Evolutionary conservation across 2,888 invertebrate species (phyloP).

Genomic region (Caenorhabditis virilis): DNA sequence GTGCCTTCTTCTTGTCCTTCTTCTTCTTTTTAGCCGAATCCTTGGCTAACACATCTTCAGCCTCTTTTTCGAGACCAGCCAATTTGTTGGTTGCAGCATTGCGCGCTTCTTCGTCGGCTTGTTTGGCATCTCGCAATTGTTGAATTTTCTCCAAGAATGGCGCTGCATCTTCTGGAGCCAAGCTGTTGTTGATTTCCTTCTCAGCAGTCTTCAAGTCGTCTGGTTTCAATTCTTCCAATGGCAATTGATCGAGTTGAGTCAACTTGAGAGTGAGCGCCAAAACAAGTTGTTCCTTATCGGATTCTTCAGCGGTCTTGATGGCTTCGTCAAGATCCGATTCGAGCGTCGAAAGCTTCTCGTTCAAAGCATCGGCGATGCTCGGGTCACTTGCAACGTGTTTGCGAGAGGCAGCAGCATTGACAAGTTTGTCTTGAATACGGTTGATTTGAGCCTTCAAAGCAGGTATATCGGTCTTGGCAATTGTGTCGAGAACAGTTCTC

Average conservation of each 20-base stretch:
- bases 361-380: neutral
- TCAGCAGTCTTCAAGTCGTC: constrained; percentile 17
- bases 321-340: constrained; percentile 19
- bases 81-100: constrained; percentile 24
- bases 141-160: neutral
- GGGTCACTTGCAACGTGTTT: constrained; percentile 20
- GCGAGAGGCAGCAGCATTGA: constrained; percentile 11
- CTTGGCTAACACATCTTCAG: constrained; percentile 12
- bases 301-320: constrained; percentile 13
- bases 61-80: constrained; percentile 17
- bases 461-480: constrained; percentile 9
- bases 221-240: constrained; percentile 21
- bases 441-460: constrained; percentile 27
- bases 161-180: constrained; percentile 4
- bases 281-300: constrained; percentile 24
- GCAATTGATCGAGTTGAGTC: constrained; percentile 6
- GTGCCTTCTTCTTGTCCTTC: constrained; percentile 8
- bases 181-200: constrained; percentile 9
- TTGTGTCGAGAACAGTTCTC: constrained; percentile 1
- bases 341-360: constrained; percentile 1
- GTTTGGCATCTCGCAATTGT: neutral
- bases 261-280: constrained; percentile 22
- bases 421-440: constrained; percentile 13
- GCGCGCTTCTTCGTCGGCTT: constrained; percentile 11
- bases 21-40: constrained; percentile 5